Evolutionary conservation across 2,888 invertebrate genomes (phyloP), one percentile per base, ranked within the genome.

Genomic region (Dryadula phaetusa): DNA sequence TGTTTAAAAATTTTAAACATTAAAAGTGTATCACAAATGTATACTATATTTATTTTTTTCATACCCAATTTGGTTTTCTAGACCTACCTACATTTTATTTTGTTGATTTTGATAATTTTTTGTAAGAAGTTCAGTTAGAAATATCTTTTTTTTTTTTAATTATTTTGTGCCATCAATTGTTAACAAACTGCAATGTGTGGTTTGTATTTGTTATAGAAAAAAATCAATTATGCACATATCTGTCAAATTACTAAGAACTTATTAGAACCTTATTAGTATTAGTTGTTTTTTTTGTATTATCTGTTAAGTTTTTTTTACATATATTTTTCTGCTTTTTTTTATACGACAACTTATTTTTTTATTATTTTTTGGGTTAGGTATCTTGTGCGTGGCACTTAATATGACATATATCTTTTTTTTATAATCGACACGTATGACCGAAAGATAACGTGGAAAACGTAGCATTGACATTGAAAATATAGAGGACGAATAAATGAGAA

Each of bases 11-110:
- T 97, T 78, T 89, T 96, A 68, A 94, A 94, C 77, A 95, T 96
- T 79, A 91, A 94, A 84, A 95, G 96, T 75, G 94, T 96, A 72
- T 90, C 93, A 46, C 94, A 94, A 85, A 96, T 96, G 95, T 96
- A 71, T 47, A 66, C 14, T 88, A 93, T 69, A 62, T 47, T 67
- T n/a, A n/a, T n/a, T 64, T 67, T 79, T 81, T 79, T 76, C 70
- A 66, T 71, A 64, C 32, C 44, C 37, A 58, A 22, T 46, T 37
- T 28, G 37, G 14, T 74, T 76, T 76, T 18, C 49, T 22, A 37
- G 8, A 7, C 12, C 5, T 47, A 47, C 14, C n/a, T n/a, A 0
- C 16, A 49, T 3, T 8, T 28, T 28, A 28, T 49, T 16, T 28
- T 16, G 2, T 52, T 8, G 28, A 3, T 4, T 28, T 28, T 49